Base-by-base conservation (phyloP, 2,888 invertebrate species). In the Cylloceria caligata region DNA sequence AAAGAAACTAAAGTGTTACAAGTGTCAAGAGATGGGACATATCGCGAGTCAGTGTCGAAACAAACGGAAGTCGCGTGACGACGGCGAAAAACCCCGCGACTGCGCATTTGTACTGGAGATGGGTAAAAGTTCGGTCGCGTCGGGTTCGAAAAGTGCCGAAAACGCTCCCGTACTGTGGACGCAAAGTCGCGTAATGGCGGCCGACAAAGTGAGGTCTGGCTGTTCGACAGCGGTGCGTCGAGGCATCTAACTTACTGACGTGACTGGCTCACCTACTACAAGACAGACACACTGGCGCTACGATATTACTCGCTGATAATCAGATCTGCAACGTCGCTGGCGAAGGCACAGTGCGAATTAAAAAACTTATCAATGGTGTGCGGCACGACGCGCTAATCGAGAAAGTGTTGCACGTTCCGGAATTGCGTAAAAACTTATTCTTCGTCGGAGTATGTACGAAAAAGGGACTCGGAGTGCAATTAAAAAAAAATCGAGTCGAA, bases 361-460 rank as follows among this genome's bases (percentile, higher is more conserved):
- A 55, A n/a, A 27, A 30, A 6, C 6, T 55, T n/a, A 55, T 55
- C 30, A 2, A 30, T n/a, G 55, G 55, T n/a, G 55, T 30, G 13
- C 30, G 55, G 30, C 19, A 4, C 16, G 62, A 79, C 39, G 64
- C 73, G 21, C 0, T 39, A 62, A 60, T 64, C 0, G 68, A 74
- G 2, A 30, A 45, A 1, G 68, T 74, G 2, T 64, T 88, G 9
- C 86, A 85, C 74, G 86, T 88, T 6, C 87, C 87, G 27, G 62
- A 72, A 5, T 9, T 87, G 7, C 76, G 64, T 39, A 86, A 85
- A 68, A 89, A 89, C 74, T 71, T 90, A 60, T 88, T 89, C 52
- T 89, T 88, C 0, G 85, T 88, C 13, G 85, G 86, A 21, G 78
- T 55, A 11, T 86, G 87, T 62, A 86, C 85, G 4, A 21, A 16